Evolutionary conservation across 2,888 invertebrate species (phyloP), one percentile per base, ranked within the genome.

Genomic region (Synergus itoensis): DNA sequence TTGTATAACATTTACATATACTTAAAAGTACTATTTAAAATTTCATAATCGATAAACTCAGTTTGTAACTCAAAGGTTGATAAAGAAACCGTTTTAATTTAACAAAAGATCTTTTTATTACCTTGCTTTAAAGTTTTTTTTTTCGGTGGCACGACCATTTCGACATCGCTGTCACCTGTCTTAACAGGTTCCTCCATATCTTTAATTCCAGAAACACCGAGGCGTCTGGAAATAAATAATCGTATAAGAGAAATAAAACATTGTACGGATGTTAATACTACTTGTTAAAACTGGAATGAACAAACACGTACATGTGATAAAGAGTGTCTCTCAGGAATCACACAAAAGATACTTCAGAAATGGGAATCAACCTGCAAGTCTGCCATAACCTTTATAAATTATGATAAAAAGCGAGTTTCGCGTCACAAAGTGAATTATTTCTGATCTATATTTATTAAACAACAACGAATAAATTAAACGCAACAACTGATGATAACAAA

Each of bases 91-190:
- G 18, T 28, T 14, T 41, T 43, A 41, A 36, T 41, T 62, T 21
- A 57, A 79, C 16, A 60, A 21, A 73, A n/a, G 62, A 43, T 76
- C 40, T 28, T 48, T 21, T 5, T 53, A 53, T n/a, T 87, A 92
- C 91, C 90, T 88, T 92, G 91, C 80, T 88, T 91, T 77, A 89
- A 67, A 82, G 90, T 90, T 78, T 90, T 91, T 77, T 83, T 84
- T 76, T 88, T 90, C 0, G 84, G 77, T 16, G 86, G 83, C n/a
- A 79, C 79, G 12, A 83, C 83, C 53, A 77, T n/a, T n/a, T 87
- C 84, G 16, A 87, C 73, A 53, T 73, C 64, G 80, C 87, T 87
- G 40, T 91, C 91, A 57, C 82, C 83, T 77, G 87, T 84, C 80
- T 89, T 86, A 53, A 80, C 80, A 18, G 84, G 80, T 77, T 67